A percentile compares a stretch with the other conserved stretches of the same genome.
phyloP scores from a whole-genome alignment of 2,113 vertebrate species.

The Ovis canadensis region DNA sequence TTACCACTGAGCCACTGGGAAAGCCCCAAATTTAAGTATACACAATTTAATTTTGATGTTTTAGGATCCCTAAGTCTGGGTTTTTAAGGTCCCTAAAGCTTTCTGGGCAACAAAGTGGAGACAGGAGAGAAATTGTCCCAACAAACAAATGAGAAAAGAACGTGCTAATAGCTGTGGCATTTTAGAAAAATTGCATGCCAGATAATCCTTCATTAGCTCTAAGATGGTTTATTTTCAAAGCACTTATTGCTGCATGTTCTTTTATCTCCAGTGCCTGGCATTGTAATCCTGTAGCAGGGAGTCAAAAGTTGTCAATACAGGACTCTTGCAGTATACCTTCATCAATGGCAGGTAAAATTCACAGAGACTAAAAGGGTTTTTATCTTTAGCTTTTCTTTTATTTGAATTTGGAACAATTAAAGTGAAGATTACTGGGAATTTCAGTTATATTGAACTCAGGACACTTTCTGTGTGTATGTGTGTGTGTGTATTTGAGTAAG shows the following conservation, averaged over 20 bases:
- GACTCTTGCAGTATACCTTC: not conserved
- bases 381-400: not conserved
- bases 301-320: conserved; percentile 25
- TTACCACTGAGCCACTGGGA: not conserved
- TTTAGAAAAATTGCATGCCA: conserved; percentile 36
- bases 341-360: conserved; percentile 6
- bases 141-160: not conserved
- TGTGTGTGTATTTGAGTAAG: not conserved
- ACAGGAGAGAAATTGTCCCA: not conserved
- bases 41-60: conserved; percentile 3
- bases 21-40: not conserved
- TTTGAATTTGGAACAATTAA: conserved; percentile 25
- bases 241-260: conserved; percentile 30
- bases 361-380: conserved; percentile 4
- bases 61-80: not conserved
- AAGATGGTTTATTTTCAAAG: conserved; percentile 52
- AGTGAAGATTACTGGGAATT: conserved; percentile 5
- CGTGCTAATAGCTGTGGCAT: conserved; percentile 38
- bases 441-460: not conserved
- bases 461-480: not conserved
- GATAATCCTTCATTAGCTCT: conserved; percentile 45
- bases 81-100: not conserved
- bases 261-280: conserved; percentile 13
- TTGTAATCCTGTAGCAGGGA: conserved; percentile 16
- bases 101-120: not conserved